These are phyloP conservation scores for Caranx ignobilis DNA, from an alignment of 2,113 vertebrate species.

Conservation along the genomic window DNA sequence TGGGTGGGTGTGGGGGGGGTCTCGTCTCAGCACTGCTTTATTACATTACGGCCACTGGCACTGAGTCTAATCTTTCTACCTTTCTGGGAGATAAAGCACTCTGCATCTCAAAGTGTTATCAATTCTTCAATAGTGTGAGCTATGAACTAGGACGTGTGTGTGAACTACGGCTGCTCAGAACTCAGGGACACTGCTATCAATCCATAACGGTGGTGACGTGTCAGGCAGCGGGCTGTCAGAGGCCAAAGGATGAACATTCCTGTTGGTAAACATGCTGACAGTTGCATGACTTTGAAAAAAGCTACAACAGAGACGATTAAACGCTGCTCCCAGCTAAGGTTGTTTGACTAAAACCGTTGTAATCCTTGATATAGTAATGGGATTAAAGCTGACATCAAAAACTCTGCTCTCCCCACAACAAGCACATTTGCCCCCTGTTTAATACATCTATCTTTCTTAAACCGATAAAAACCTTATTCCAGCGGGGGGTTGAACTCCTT, in stretches of 20 bases:
- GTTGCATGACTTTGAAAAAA: constrained; percentile 9
- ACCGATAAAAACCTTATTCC: constrained; percentile 19
- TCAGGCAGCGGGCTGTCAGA: constrained; percentile 37
- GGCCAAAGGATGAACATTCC: constrained; percentile 42
- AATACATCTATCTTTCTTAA: constrained; percentile 18
- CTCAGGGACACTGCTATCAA: constrained; percentile 43
- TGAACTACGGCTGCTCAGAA: constrained; percentile 13
- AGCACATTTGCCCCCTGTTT: constrained; percentile 19
- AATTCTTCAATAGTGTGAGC: constrained; percentile 28
- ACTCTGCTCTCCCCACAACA: constrained; percentile 33
- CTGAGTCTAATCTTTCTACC: constrained; percentile 40
- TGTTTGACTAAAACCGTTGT: constrained; percentile 46
- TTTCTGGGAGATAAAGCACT: constrained; percentile 23
- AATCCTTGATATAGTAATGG: constrained; percentile 62
- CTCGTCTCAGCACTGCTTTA: constrained; percentile 65
- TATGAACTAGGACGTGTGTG: constrained; percentile 16
- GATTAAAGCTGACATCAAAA: constrained; percentile 59
- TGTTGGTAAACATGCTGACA: constrained; percentile 61
- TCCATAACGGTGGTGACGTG: constrained; percentile 49
- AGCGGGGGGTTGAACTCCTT: constrained; percentile 19
- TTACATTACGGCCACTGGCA: constrained; percentile 67
- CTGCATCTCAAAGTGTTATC: constrained; percentile 45
- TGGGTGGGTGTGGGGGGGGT: background rate
- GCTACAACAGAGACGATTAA: constrained; percentile 21
- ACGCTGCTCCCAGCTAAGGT: background rate